Evolutionary conservation across 2,113 vertebrate species (phyloP).

Genomic region (Plecotus auritus): DNA sequence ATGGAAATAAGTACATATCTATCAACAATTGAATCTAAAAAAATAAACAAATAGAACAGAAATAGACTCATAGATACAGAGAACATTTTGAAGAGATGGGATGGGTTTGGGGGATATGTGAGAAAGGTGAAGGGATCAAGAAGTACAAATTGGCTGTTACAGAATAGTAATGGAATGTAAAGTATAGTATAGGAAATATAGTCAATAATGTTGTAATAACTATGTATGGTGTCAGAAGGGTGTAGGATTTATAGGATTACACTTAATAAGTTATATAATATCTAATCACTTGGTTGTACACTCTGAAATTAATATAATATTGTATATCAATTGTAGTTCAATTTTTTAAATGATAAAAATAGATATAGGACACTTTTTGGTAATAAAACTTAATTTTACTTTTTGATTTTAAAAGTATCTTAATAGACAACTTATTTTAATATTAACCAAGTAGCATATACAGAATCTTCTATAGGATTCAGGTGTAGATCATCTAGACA

Average conservation of each 20-base stretch:
- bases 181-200: neutral
- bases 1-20: neutral
- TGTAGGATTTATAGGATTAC: neutral
- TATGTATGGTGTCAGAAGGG: neutral
- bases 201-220: neutral
- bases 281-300: neutral
- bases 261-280: neutral
- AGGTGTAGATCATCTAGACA: neutral
- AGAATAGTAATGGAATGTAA: neutral
- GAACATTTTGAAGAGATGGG: neutral
- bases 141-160: neutral
- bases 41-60: neutral
- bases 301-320: neutral
- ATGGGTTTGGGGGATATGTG: neutral
- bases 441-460: neutral
- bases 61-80: neutral
- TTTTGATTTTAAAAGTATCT: neutral
- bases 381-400: neutral
- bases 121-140: neutral
- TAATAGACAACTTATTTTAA: neutral
- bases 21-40: neutral
- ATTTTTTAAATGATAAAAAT: neutral
- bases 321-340: neutral
- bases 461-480: neutral
- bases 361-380: neutral